Base-by-base conservation (phyloP, 2,888 invertebrate species). In the Polyommatus iphigenia region DNA sequence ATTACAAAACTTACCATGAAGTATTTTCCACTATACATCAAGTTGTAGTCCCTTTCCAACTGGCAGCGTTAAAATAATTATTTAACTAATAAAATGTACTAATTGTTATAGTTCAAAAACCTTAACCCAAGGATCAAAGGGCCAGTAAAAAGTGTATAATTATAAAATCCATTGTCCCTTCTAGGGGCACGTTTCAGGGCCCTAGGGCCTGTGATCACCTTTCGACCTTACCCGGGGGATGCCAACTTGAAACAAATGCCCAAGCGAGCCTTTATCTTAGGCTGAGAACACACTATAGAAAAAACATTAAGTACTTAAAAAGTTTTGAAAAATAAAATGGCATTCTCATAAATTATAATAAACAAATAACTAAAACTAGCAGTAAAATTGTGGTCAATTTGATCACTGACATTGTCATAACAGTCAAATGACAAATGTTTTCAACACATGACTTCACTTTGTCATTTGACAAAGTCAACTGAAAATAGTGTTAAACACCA, bases 11-110 rank as follows among this genome's bases (percentile, higher is more conserved):
- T 75, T 24, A 75, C 75, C 75, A 75, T 75, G 75, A 92, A 92
- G 83, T 92, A 92, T 79, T 91, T 85, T 92, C 93, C 93, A 87
- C 91, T 92, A 90, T 92, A 93, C 85, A 93, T 87, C 85, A 92
- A 91, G 86, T 91, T 92, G 92, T 88, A 92, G 91, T 91, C 91
- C 80, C 87, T 86, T 91, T 93, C 92, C 92, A 91, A 90, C 93
- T 93, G 91, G 84, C 85, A 83, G 91, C 91, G 85, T 89, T 87
- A 84, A 85, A 85, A 86, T 88, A 89, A 87, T 84, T 86, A 83
- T 84, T 82, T 77, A 80, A 50, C 81, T 81, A 81, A 81, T 79
- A 78, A 78, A n/a, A 7, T 54, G 18, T 6, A 59, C n/a, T 59
- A 57, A 7, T 57, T 8, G 8, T 6, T 62, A 62, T 62, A 4